Conservation (phyloP, 2,888 invertebrate species). For the Strigamia crassipes region DNA sequence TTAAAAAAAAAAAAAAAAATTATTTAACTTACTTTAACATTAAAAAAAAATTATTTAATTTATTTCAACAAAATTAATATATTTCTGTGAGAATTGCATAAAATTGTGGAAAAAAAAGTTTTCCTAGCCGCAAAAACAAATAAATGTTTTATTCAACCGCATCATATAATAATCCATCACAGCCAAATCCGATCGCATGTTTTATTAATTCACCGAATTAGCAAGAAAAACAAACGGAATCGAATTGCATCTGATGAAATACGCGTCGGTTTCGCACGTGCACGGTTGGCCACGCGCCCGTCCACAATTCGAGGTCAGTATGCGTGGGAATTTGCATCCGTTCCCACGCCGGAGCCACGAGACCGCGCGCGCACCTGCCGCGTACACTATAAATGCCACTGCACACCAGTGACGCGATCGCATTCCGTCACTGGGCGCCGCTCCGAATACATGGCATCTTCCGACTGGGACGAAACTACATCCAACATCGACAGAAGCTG, state of each 20-base stretch:
- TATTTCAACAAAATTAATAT: no score
- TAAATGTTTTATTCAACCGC: no score
- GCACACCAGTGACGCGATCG: not conserved
- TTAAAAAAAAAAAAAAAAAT: no score
- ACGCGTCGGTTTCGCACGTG: not conserved
- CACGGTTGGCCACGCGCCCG: not conserved
- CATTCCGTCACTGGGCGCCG: not conserved
- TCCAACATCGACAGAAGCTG: not conserved
- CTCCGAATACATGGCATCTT: slow-evolving; percentile 17
- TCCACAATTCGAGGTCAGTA: not conserved
- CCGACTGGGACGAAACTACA: slow-evolving; percentile 24
- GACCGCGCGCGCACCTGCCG: slow-evolving; percentile 16
- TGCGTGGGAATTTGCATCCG: slow-evolving; percentile 21
- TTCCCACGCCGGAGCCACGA: slow-evolving; percentile 1
- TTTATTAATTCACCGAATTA: no score
- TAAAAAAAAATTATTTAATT: no score
- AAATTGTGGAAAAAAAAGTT: no score
- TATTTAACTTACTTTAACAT: no score
- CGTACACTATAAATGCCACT: not conserved
- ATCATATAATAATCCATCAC: no score
- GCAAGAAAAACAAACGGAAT: no score
- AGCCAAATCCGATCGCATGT: no score
- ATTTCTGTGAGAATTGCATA: no score
- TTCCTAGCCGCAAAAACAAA: no score
- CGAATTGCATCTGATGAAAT: not conserved